phyloP scores from a whole-genome alignment of 2,113 vertebrate species.

The Istiophorus platypterus region DNA sequence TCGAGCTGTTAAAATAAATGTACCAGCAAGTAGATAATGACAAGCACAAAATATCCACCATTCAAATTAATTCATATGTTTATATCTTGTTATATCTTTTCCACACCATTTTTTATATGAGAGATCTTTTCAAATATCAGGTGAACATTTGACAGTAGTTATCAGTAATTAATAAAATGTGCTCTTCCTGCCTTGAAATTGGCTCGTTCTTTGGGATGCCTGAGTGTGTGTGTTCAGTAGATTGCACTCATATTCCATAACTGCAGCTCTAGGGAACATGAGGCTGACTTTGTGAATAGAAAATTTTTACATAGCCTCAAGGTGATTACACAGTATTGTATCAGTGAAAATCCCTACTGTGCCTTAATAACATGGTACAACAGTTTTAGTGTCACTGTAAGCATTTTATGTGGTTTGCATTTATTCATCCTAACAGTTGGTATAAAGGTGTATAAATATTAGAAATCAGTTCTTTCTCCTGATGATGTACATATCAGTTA shows the following conservation, averaged over 20 bases:
- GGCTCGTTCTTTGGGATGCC: neutral
- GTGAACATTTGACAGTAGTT: neutral
- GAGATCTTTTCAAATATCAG: neutral
- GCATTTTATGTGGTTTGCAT: constrained; percentile 34
- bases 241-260: constrained; percentile 67
- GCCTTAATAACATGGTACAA: constrained; percentile 28
- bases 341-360: constrained; percentile 47
- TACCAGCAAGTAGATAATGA: neutral
- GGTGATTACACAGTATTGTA: constrained; percentile 61
- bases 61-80: neutral
- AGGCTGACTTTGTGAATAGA: constrained; percentile 55
- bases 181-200: constrained; percentile 16
- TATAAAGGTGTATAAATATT: constrained; percentile 15
- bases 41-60: neutral
- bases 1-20: neutral
- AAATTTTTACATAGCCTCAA: constrained; percentile 44
- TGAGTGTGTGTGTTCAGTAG: constrained; percentile 35
- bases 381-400: constrained; percentile 42
- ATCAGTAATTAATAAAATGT: constrained; percentile 13
- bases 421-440: constrained; percentile 39
- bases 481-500: neutral
- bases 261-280: constrained; percentile 47
- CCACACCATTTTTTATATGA: neutral
- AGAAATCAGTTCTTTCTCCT: neutral
- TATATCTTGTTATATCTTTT: neutral